Evolutionary conservation across 1,140 invertebrate genomes (phyloP).

Genomic region (Zaprionus nigranus): DNA sequence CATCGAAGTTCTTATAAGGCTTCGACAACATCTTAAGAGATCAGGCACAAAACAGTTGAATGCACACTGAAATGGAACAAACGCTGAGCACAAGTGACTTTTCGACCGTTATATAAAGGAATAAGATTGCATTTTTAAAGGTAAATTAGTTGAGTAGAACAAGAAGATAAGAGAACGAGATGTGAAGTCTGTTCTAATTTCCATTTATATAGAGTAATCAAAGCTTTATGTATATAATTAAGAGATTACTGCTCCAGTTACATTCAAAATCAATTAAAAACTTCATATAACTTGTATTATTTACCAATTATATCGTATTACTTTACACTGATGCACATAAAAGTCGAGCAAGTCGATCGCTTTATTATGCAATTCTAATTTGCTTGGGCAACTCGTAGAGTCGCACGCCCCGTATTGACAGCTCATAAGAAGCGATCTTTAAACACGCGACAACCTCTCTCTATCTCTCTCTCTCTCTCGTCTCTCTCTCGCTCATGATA

Average conservation of each 20-base stretch:
- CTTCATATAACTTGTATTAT: background rate
- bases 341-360: conserved; percentile 14
- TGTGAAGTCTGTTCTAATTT: background rate
- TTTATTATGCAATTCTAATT: conserved; percentile 35
- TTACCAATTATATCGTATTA: background rate
- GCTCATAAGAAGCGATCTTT: conserved; percentile 33
- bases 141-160: background rate
- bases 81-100: background rate
- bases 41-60: conserved; percentile 2
- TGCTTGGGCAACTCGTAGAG: conserved; percentile 3
- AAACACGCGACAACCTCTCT: conserved; percentile 1
- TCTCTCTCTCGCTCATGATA: background rate
- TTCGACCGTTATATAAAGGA: background rate
- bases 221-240: background rate
- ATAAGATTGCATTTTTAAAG: background rate
- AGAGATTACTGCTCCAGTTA: background rate
- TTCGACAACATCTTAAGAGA: conserved; percentile 9
- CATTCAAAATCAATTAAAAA: background rate
- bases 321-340: background rate
- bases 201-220: background rate
- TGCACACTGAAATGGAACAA: background rate
- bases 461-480: too few relatives aligned
- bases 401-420: conserved; percentile 2
- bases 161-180: background rate
- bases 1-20: conserved; percentile 10